Evolutionary conservation across 2,888 invertebrate genomes (phyloP).

Genomic region (Dynastes hyllus): DNA sequence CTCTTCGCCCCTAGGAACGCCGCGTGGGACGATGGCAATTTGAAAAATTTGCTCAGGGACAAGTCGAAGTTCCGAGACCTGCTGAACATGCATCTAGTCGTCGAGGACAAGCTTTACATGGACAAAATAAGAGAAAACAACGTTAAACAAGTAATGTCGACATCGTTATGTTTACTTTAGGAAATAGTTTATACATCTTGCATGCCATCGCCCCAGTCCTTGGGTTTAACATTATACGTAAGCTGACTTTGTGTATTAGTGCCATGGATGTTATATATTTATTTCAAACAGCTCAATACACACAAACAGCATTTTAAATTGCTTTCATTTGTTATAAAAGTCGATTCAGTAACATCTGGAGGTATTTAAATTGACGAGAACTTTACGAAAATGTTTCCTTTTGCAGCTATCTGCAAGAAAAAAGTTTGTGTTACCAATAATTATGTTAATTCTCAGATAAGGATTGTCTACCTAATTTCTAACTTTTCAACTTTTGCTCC

Average conservation of each 20-base stretch:
- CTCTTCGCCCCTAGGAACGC: conserved; percentile 93
- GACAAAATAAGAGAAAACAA: conserved; percentile 81
- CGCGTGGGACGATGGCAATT: conserved; percentile 83
- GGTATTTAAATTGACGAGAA: too few relatives aligned
- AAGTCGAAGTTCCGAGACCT: conserved; percentile 83
- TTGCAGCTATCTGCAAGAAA: too few relatives aligned
- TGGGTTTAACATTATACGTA: conserved; percentile 41
- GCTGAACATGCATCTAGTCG: conserved; percentile 87
- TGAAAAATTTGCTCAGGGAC: conserved; percentile 82
- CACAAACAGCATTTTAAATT: conserved; percentile 2
- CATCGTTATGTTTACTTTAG: conserved; percentile 25
- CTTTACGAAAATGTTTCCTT: too few relatives aligned
- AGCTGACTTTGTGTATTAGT: conserved; percentile 38
- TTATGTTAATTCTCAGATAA: too few relatives aligned
- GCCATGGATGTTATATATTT: conserved; percentile 29
- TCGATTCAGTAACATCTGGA: background rate
- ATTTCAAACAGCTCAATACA: conserved; percentile 28
- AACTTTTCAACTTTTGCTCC: too few relatives aligned
- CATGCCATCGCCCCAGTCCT: conserved; percentile 15
- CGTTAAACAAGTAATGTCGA: conserved; percentile 45
- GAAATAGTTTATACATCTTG: conserved; percentile 14
- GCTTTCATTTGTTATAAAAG: conserved; percentile 20
- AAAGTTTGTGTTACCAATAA: too few relatives aligned
- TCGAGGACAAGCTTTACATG: conserved; percentile 80
- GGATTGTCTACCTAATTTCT: too few relatives aligned